Evolutionary conservation across 2,888 invertebrate species (phyloP), one percentile per base, ranked within the genome.

Genomic region (Cephus sareptanus): DNA sequence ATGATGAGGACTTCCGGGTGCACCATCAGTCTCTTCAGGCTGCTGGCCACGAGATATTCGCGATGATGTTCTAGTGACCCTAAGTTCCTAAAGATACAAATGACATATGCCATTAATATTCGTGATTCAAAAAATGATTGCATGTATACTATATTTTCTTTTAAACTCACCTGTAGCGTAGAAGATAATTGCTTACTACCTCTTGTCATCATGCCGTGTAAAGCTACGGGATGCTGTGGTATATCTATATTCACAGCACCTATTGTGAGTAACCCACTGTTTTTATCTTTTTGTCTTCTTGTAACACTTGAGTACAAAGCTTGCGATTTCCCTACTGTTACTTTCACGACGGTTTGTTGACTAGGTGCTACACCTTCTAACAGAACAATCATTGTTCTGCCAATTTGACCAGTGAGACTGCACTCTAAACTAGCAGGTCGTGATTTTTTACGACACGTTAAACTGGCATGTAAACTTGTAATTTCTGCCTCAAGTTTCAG

Each of bases 161-260:
- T 40, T 73, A 12, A 77, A 80, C 75, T 81, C 85, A 94, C 96
- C 93, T 98, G 98, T 77, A 99, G 92, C 0, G 98, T 99, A 23
- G 96, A 96, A 11, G 98, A 98, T 73, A 99, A 93, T 89, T 98
- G 97, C 83, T 98, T 96, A 81, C 98, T 97, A 82, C 98, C 97
- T 84, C 99, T 94, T 0, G 98, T 98, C 95, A 99, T 98, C 96
- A 99, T 99, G 76, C 98, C 99, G 92, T 99, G 99, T 85, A 99
- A 93, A 11, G 97, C 98, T 0, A 99, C 98, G 0, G 99, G 99
- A 93, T 99, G 99, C 92, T 99, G 99, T 4, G 99, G 99, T 89
- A 99, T 98, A 92, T 99, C 98, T 77, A 99, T 96, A 82, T 97
- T 95, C 1, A 99, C 96, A 23, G 96, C 96, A 1, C 98, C 99